Percentiles rank a stretch among this genome's conserved stretches.
Conservation (phyloP, 1,140 invertebrate species). For the Oppia nitens region DNA sequence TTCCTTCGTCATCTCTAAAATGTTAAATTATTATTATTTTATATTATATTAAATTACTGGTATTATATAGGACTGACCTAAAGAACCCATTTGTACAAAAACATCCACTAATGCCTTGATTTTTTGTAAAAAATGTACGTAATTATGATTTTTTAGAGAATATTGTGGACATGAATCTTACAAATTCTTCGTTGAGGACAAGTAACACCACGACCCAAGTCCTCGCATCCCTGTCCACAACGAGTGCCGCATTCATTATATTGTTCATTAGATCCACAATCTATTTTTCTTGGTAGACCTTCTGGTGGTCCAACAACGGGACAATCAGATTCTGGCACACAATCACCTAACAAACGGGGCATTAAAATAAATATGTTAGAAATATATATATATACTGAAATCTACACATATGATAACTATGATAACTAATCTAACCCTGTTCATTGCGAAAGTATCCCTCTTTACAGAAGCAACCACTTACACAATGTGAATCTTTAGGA, state of each 20-base stretch:
- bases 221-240: neutral
- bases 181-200: neutral
- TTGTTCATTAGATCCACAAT: neutral
- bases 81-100: neutral
- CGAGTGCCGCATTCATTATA: neutral
- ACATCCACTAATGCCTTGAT: neutral
- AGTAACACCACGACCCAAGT: neutral
- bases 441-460: conserved; percentile 8
- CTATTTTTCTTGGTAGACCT: too few species aligned
- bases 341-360: neutral
- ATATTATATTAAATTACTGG: neutral
- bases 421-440: too few species aligned
- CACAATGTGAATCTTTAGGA: neutral
- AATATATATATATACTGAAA: neutral
- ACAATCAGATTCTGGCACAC: neutral
- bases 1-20: neutral
- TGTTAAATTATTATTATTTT: neutral
- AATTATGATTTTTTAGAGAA: neutral
- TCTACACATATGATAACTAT: neutral
- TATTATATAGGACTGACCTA: neutral
- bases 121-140: neutral
- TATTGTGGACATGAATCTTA: neutral
- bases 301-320: neutral
- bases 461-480: conserved; percentile 14
- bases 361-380: neutral